phyloP scores from a whole-genome alignment of 2,888 invertebrate species.

The Eremobia ochroleuca region DNA sequence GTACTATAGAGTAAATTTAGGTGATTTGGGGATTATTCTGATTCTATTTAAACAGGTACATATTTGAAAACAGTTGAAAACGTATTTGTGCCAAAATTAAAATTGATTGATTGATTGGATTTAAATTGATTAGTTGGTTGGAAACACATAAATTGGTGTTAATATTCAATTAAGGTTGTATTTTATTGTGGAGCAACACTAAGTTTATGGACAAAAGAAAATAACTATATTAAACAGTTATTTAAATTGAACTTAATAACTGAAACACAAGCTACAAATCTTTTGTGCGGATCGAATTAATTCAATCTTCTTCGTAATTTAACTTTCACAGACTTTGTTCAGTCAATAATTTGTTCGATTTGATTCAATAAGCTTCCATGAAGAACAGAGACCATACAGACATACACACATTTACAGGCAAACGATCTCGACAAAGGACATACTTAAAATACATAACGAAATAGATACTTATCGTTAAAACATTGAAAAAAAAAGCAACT shows the following conservation, averaged over 20 bases:
- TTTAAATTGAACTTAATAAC: slow-evolving; percentile 11
- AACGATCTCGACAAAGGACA: not conserved
- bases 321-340: slow-evolving; percentile 36
- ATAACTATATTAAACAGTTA: not conserved
- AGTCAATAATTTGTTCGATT: slow-evolving; percentile 28
- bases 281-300: slow-evolving; percentile 16
- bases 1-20: not conserved
- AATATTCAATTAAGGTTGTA: not conserved
- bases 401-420: not conserved
- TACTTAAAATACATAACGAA: not conserved
- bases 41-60: not conserved
- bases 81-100: not conserved
- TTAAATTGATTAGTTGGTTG: not conserved
- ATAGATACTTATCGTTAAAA: not conserved
- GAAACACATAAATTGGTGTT: not conserved
- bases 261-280: slow-evolving; percentile 32
- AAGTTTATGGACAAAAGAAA: not conserved
- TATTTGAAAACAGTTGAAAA: not conserved
- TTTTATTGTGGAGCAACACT: not conserved
- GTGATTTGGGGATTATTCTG: not conserved
- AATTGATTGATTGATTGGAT: not conserved
- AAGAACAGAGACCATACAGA: not conserved
- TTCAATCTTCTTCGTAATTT: slow-evolving; percentile 32
- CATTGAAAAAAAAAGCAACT: not conserved
- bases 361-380: slow-evolving; percentile 31